Evolutionary conservation across 2,113 vertebrate genomes (phyloP), one percentile per base, ranked within the genome.

Genomic region (Jacana jacana): DNA sequence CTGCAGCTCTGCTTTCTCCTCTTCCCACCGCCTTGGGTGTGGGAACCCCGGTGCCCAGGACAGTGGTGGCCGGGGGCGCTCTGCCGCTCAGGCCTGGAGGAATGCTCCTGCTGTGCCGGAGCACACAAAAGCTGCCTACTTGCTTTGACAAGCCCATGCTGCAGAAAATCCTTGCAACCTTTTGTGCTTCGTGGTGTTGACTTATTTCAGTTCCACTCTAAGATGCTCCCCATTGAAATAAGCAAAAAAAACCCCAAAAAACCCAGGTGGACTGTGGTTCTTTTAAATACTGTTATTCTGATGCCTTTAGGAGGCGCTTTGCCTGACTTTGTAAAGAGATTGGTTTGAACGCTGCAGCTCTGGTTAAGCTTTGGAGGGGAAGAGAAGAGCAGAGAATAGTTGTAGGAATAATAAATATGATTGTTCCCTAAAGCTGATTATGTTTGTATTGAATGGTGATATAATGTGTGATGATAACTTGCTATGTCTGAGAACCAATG

Each of bases 111-210:
- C 96, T 95, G 92, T 88, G 92, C 80, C 0, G 44, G 17, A 69
- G 52, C 87, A 89, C 93, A 97, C 94, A 97, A 97, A 97, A 83
- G 92, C 92, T 96, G 93, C 93, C 80, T 83, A 46, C 91, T 94
- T 63, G 85, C 95, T 97, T 97, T 97, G 97, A 96, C 92, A 91
- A 91, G 91, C 65, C 88, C 73, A 48, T 76, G 90, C 95, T 90
- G 93, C 90, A 92, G 92, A 95, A 96, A 96, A 97, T 95, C 94
- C 93, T 91, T 61, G 77, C 78, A 27, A 58, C 66, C 93, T 95
- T 96, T 96, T 96, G 94, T 97, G 93, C 85, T 91, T 89, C 46
- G 0, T 89, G 81, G 49, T 93, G 95, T 95, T 95, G 92, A 86
- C 94, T 96, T 76, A 49, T 92, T 94, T 95, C 60, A 82, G 94